Base-by-base conservation (phyloP, 2,797 vertebrate species). In the Thripadectes ignobilis region DNA sequence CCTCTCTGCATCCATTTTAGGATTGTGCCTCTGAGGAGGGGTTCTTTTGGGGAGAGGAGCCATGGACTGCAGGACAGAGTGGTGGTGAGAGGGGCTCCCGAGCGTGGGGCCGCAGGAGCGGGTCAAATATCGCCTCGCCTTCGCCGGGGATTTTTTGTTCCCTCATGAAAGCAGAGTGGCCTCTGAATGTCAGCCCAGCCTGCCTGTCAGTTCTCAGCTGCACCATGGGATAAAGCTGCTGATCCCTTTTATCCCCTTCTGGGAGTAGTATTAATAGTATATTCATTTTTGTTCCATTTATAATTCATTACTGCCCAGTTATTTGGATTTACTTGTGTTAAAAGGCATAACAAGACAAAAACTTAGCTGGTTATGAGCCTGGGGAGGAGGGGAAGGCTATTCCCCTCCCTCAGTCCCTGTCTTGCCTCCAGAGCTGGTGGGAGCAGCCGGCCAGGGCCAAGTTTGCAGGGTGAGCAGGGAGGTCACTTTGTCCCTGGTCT, bases 211-310 rank as follows among this genome's bases (percentile, higher is more conserved):
- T 95, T 95, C 95, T 97, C 95, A 96, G 92, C 95, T 96, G 92
- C 94, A 93, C 93, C 93, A 91, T 46, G 92, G 96, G 96, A 97
- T 96, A 95, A 96, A 96, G 92, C 95, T 92, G 65, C 96, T 97
- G 96, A 96, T 96, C 96, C 93, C 89, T 95, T 96, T 95, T 96
- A 95, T 96, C 95, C 93, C 82, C 95, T 96, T 95, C 93, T 95
- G 96, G 95, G 95, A 96, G 95, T 77, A 76, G 78, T 95, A 96
- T 97, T 96, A 96, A 96, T 96, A 96, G 94, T 96, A 96, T 94
- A 95, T 92, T 96, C 94, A 96, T 96, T 97, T 96, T 97, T 96
- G 90, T 93, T 94, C 94, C 95, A 95, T 97, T 95, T 97, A 96
- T 96, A 96, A 95, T 96, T 96, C 96, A 96, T 96, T 97, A 95